Base-by-base conservation (phyloP, 2,797 vertebrate genomes). In the Micromesistius poutassou region DNA sequence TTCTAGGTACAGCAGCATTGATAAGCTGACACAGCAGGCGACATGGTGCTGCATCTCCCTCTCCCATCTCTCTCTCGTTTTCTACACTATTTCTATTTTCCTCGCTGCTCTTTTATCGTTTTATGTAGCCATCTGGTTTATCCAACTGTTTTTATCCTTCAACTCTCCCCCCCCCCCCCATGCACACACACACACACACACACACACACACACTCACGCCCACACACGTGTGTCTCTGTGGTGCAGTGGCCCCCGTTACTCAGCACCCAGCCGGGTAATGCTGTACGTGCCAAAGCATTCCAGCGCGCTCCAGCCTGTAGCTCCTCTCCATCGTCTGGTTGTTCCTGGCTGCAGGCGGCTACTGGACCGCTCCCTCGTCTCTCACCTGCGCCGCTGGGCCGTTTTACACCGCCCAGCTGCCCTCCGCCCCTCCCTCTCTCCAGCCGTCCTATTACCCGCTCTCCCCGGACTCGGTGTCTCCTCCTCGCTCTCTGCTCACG, bases 11-110 rank as follows among this genome's bases (percentile, higher is more conserved):
- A 81, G 76, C 80, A 40, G 71, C 81, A 62, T 78, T 74, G 79
- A 81, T 83, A 77, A 85, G 88, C 87, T 88, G 87, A 89, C 86
- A 82, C 74, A 79, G 87, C 85, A 87, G 78, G 81, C 73, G 77
- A 28, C 76, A 79, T 9, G 77, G 82, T 73, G 73, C 77, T 28
- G 46, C 38, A 77, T 50, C 73, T 50, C 73, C 30, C 73, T 74
- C 72, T 74, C 36, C 4, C n/a, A 19, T 74, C n/a, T 74, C 72
- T 40, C 42, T 74, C 73, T 42, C 36, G 2, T n/a, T 40, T 36
- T 62, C 35, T 73, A 75, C 75, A 6, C 1, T 73, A 71, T 73
- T 28, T 83, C 76, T 74, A 7, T 81, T 42, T 80, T 81, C 74
- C 62, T 74, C 10, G 13, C 30, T 25, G 4, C 50, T 62, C 50